Conservation (phyloP, 2,888 invertebrate species). For the Mimumesa dahlbomi region DNA sequence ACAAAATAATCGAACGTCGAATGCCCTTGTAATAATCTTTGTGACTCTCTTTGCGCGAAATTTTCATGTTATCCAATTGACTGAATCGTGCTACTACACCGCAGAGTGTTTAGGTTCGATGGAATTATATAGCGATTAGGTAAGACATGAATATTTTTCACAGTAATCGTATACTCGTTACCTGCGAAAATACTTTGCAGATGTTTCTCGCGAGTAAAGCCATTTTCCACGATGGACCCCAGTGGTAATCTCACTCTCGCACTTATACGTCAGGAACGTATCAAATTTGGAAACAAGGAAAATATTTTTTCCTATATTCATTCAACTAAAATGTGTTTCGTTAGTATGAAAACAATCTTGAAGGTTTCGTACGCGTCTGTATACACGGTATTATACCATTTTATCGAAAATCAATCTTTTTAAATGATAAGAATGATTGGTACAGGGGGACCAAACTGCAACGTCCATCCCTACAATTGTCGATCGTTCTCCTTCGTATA, state of each 20-base stretch:
- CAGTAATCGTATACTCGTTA: no score
- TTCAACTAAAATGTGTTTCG: no score
- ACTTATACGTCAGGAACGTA: conserved; percentile 34
- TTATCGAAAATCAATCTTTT: no score
- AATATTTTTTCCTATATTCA: no score
- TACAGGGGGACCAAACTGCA: not conserved
- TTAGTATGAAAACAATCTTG: no score
- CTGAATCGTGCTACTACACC: no score
- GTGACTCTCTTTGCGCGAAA: not conserved
- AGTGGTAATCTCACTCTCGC: conserved; percentile 30
- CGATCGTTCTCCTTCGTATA: conserved; percentile 15
- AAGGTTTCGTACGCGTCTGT: no score
- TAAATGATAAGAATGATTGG: not conserved
- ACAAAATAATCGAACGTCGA: conserved; percentile 23
- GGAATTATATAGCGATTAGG: no score
- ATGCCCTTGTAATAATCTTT: conserved; percentile 39
- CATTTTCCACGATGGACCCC: conserved; percentile 67
- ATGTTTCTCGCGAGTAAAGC: conserved; percentile 74
- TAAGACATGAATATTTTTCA: no score
- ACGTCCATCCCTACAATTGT: conserved; percentile 18
- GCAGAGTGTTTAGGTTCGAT: no score
- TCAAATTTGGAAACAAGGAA: conserved; percentile 17
- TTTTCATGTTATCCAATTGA: conserved; percentile 3
- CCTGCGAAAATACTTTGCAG: conserved; percentile 73
- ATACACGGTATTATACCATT: no score